Evolutionary conservation across 2,888 invertebrate species (phyloP), one percentile per base, ranked within the genome.

Genomic region (Hemaris fuciformis): DNA sequence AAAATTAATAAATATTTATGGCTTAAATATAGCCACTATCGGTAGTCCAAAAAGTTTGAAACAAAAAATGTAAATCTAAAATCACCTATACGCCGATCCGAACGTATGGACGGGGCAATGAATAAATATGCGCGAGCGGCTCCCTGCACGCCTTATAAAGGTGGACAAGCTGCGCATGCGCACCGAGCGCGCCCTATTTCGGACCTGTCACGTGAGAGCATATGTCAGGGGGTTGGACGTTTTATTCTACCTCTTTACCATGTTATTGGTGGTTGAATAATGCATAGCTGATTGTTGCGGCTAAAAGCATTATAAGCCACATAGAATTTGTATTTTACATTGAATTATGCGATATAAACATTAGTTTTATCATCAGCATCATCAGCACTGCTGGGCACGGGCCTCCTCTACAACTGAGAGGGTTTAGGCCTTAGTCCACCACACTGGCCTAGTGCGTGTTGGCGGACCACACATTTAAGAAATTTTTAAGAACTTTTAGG

Each of bases 121-220:
- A 86, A 87, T 87, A 87, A 82, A 81, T 85, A 83, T 83, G 80
- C 83, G 81, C 81, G 73, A n/a, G 75, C 79, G 76, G 76, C 66
- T 53, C 69, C 70, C n/a, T n/a, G n/a, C n/a, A n/a, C n/a, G 71
- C 89, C 89, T 73, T 89, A 85, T 87, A 88, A 68, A 87, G 87
- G 64, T 70, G 77, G 80, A 78, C 76, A 81, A 75, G 71, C 67
- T 59, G 73, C 67, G 73, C 75, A 73, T 70, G 79, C 77, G 75
- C 76, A 63, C 66, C 68, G 72, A 74, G 77, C 76, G 70, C 72
- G 67, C 68, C 68, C 68, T 68, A 67, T 31, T 66, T 66, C 72
- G 70, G 67, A 69, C 73, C 68, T 78, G 76, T 82, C 83, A 80
- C 76, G 76, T 73, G 75, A 76, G 77, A 76, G 71, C 75, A 73